Base-by-base conservation (phyloP, 2,888 invertebrate species). In the Troides oblongomaculatus region DNA sequence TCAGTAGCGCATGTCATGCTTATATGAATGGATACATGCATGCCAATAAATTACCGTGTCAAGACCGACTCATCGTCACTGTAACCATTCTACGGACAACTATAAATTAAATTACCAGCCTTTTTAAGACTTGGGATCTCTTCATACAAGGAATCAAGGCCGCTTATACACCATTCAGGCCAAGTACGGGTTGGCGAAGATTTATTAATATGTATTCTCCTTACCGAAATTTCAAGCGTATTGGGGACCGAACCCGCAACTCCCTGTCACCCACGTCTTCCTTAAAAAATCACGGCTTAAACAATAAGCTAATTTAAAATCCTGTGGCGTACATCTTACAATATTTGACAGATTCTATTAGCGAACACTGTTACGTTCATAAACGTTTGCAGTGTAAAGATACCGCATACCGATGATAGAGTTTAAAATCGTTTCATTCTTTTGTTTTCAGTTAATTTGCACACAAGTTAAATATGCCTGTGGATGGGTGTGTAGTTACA, bases 371-470 rank as follows among this genome's bases (percentile, higher is more conserved):
- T 64, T 68, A 68, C 62, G 58, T 57, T 69, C 43, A 56, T 56
- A 30, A 5, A 25, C 46, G 21, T 21, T 2, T 17, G 30, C 50
- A 30, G 63, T 30, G 23, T 53, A 53, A 50, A 25, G 25, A 43
- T 43, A 58, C 43, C 39, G 23, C 69, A 64, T 61, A 43, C 62
- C 30, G 50, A 66, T 71, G 72, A 68, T 59, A 43, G 30, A 21
- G 25, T 83, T 80, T 79, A 82, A 85, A 83, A 83, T 84, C 74
- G 50, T 74, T 84, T 84, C 77, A 74, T 77, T 79, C 80, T 78
- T 83, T 88, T 87, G 75, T 84, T 92, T 92, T 86, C 91, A 91
- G 91, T 92, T 91, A 86, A 90, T 89, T 90, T 88, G 81, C 46
- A 80, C 86, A 86, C 89, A 88, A 84, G 86, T 88, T 80, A 75